phyloP scores from a whole-genome alignment of 2,113 vertebrate species.

The Ardeotis arabs region DNA sequence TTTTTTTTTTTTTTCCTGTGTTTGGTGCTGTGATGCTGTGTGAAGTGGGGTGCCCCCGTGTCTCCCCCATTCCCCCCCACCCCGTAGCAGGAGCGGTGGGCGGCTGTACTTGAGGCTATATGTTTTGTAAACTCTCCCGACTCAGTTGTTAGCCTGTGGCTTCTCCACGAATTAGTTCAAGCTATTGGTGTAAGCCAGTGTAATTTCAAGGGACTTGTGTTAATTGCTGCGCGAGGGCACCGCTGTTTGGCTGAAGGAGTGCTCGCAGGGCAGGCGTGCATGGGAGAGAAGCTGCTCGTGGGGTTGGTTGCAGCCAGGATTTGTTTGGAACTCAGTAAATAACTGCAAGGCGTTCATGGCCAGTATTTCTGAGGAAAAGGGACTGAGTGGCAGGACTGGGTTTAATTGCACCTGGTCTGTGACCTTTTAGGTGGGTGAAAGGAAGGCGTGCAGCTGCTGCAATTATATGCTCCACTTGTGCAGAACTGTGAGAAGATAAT shows the following conservation, averaged over 20 bases:
- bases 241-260: no score
- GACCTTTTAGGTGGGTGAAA: neutral
- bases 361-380: neutral
- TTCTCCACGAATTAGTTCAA: neutral
- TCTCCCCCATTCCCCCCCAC: rapidly evolving
- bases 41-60: no score
- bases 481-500: neutral
- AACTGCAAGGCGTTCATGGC: rapidly evolving
- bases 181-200: neutral
- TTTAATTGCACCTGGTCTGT: no score
- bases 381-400: no score
- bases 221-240: neutral
- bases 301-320: neutral
- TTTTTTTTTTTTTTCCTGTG: no score
- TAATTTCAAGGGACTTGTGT: neutral
- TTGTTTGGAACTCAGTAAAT: neutral
- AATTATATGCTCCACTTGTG: rapidly evolving
- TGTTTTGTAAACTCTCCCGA: neutral
- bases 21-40: neutral
- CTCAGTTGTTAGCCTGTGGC: neutral
- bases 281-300: rapidly evolving
- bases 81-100: neutral
- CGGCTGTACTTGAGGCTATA: no score
- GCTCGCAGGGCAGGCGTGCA: rapidly evolving
- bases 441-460: rapidly evolving